Evolutionary conservation across 2,888 invertebrate species (phyloP), one percentile per base, ranked within the genome.

Genomic region (Aquatica leii): DNA sequence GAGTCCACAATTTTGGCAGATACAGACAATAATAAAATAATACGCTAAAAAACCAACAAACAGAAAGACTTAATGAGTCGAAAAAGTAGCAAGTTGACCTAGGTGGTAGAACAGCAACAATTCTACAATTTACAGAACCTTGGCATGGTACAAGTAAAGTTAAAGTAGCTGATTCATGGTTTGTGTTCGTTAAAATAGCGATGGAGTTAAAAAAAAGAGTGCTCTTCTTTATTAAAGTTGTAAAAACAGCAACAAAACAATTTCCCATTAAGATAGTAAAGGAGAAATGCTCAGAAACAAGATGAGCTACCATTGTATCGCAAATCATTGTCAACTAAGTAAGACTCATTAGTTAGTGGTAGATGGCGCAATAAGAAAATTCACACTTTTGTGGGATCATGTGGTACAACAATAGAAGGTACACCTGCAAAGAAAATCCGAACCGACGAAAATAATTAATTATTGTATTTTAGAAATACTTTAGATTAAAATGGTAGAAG

Each of bases 61-160:
- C 24, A 31, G n/a, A 50, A 50, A 50, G 15, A 21, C 5, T 5
- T 5, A 4, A 50, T 50, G 52, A 24, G 15, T n/a, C 5, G 0
- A 24, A 54, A 49, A 12, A 53, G 14, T 63, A 59, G n/a, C n/a
- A n/a, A n/a, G n/a, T 12, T 18, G 61, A 69, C 41, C 48, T 69
- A 18, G 69, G 68, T 12, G 68, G 62, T 34, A 64, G 60, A 8
- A 68, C 67, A 31, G 69, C 65, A 50, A 70, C 68, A 41, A 69
- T 62, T 31, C 48, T 68, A 37, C 61, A 67, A 54, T 46, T 71
- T 12, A 69, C 62, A 17, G 49, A 62, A 20, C 65, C 58, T 12
- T 70, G 67, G 68, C 62, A 66, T 62, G 67, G 68, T 24, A 48
- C 69, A 41, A 67, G 66, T 12, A 40, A 60, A 43, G 59, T 59